These are phyloP conservation scores for Dipodomys stephensi DNA, from an alignment of 2,113 vertebrate genomes.

Conservation along the genomic window DNA sequence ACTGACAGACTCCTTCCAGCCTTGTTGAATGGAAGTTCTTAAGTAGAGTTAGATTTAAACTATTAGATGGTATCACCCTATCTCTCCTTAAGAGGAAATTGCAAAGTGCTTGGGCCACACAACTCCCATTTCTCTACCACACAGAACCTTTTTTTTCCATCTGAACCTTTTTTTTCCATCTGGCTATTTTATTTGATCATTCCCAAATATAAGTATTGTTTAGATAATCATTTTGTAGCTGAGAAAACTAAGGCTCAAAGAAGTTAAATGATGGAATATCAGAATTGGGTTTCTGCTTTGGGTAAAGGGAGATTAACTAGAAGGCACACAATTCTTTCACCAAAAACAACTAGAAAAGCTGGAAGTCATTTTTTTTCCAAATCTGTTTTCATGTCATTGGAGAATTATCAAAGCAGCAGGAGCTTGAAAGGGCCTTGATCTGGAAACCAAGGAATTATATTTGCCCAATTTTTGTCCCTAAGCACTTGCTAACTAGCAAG, in stretches of 20 bases:
- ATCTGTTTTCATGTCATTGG: slow-evolving; percentile 32
- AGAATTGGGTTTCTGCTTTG: not conserved
- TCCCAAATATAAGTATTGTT: not conserved
- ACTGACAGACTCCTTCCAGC: not conserved
- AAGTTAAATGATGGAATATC: slow-evolving; percentile 17
- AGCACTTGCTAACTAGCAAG: slow-evolving; percentile 54
- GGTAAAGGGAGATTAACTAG: slow-evolving; percentile 36
- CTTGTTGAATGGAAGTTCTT: not conserved
- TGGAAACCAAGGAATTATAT: slow-evolving; percentile 22
- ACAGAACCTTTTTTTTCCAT: not conserved
- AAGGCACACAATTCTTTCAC: not conserved
- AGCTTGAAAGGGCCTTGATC: slow-evolving; percentile 1
- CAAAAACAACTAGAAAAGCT: slow-evolving; percentile 41
- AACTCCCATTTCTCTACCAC: not conserved
- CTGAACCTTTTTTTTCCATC: not conserved
- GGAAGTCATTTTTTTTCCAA: not conserved
- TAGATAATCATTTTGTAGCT: slow-evolving; percentile 1
- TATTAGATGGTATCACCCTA: not conserved
- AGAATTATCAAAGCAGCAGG: slow-evolving; percentile 41
- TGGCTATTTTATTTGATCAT: slow-evolving; percentile 35
- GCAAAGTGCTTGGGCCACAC: not conserved
- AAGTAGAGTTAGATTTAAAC: not conserved
- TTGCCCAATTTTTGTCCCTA: not conserved
- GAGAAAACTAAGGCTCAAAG: slow-evolving; percentile 31
- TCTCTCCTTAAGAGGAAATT: not conserved